These are phyloP conservation scores for Myotis vivesi DNA, from an alignment of 2,797 vertebrate species.

Conservation along the genomic window DNA sequence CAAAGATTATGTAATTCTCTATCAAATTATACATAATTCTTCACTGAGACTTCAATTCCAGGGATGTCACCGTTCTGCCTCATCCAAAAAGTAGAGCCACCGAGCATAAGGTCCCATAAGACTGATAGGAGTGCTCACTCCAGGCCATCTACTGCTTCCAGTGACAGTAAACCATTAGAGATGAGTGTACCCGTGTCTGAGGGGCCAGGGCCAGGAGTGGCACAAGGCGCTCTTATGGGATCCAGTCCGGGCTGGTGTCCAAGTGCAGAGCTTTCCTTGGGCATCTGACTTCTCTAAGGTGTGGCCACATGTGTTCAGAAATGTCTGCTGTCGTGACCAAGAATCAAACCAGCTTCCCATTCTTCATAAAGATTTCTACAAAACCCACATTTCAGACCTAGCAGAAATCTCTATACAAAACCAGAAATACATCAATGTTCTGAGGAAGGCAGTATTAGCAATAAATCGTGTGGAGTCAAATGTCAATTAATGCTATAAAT, in stretches of 20 bases:
- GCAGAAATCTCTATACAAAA: slow-evolving; percentile 50
- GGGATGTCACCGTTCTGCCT: neutral
- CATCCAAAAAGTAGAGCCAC: neutral
- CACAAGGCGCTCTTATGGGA: slow-evolving; percentile 52
- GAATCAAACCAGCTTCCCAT: slow-evolving; percentile 69
- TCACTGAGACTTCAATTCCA: neutral
- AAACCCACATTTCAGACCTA: slow-evolving; percentile 71
- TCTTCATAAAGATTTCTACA: slow-evolving; percentile 62
- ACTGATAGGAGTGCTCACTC: neutral
- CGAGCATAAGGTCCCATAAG: neutral
- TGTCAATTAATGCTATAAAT: neutral
- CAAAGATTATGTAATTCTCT: neutral
- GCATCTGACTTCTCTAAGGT: slow-evolving; percentile 70
- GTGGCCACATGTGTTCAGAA: slow-evolving; percentile 65
- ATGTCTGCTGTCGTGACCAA: slow-evolving; percentile 66
- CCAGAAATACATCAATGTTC: slow-evolving; percentile 3
- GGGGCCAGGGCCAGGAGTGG: neutral
- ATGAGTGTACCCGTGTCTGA: neutral
- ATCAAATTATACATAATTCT: neutral
- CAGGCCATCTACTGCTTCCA: neutral
- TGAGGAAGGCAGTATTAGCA: neutral
- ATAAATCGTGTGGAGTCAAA: slow-evolving; percentile 48
- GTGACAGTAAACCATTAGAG: neutral
- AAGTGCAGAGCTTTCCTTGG: slow-evolving; percentile 69
- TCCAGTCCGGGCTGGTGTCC: slow-evolving; percentile 36